These are phyloP conservation scores for Onchidella celtica DNA, from an alignment of 2,888 invertebrate species.

Conservation along the genomic window DNA sequence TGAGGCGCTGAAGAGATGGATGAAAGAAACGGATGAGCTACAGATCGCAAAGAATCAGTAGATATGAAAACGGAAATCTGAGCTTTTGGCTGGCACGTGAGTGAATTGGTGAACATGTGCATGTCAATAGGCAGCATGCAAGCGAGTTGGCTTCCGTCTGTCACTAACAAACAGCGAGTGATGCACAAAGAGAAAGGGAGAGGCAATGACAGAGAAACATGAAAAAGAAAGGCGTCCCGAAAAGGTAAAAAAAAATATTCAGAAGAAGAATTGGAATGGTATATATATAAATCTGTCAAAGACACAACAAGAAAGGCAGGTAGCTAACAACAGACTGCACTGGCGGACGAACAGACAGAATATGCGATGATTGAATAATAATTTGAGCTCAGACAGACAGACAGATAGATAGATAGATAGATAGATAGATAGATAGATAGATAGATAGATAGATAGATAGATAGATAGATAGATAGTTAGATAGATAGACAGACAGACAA, in stretches of 20 bases:
- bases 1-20: too few relatives aligned
- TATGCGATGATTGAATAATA: background rate
- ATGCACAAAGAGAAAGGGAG: background rate
- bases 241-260: background rate
- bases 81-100: too few relatives aligned
- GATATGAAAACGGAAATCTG: too few relatives aligned
- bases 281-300: background rate
- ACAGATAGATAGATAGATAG: background rate
- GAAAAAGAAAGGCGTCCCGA: background rate
- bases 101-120: too few relatives aligned
- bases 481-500: background rate
- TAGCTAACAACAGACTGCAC: background rate
- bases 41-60: too few relatives aligned
- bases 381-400: background rate
- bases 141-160: too few relatives aligned
- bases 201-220: background rate
- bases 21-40: too few relatives aligned
- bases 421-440: conserved; percentile 12
- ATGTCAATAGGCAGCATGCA: too few relatives aligned
- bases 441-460: background rate
- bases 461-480: conserved; percentile 19
- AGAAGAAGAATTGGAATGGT: background rate
- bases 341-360: background rate
- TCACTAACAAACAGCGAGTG: too few relatives aligned
- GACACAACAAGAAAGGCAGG: background rate